Evolutionary conservation across 2,113 vertebrate species (phyloP).

Genomic region (Brachyhypopomus occidentalis): DNA sequence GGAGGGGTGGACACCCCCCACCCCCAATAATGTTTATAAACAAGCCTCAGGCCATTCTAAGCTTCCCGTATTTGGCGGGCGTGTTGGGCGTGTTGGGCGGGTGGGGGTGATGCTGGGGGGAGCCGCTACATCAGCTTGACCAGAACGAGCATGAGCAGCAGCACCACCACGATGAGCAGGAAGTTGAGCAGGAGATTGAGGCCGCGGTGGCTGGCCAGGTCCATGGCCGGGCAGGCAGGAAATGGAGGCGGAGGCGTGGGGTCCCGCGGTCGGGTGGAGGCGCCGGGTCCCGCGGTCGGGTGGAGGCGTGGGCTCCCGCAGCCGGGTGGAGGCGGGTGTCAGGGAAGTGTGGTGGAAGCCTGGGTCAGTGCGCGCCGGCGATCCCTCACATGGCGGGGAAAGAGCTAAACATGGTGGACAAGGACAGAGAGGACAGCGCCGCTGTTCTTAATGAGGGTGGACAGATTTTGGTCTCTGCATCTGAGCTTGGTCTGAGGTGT

Average conservation of each 20-base stretch:
- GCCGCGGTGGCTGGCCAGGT: conserved; percentile 75
- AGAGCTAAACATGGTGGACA: conserved; percentile 52
- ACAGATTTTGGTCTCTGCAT: neutral
- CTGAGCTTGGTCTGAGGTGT: no score
- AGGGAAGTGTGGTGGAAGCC: conserved; percentile 12
- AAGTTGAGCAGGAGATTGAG: conserved; percentile 80
- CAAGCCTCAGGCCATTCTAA: conserved; percentile 22
- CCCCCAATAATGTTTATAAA: no score
- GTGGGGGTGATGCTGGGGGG: no score
- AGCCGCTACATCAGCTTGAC: conserved; percentile 73
- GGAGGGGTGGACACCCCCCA: neutral
- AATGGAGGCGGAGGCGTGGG: neutral
- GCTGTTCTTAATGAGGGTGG: neutral
- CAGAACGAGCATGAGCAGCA: conserved; percentile 77
- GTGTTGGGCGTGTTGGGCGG: neutral
- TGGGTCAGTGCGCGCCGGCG: conserved; percentile 4
- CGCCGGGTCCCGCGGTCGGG: neutral
- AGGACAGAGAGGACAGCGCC: conserved; percentile 28
- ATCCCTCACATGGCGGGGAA: conserved; percentile 48
- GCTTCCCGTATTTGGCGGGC: neutral
- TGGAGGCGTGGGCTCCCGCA: neutral
- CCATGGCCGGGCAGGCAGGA: conserved; percentile 58
- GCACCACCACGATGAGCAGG: conserved; percentile 76
- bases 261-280: neutral
- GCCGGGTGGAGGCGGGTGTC: neutral